Evolutionary conservation across 2,888 invertebrate genomes (phyloP), one percentile per base, ranked within the genome.

Genomic region (Hydropsyche betteni): DNA sequence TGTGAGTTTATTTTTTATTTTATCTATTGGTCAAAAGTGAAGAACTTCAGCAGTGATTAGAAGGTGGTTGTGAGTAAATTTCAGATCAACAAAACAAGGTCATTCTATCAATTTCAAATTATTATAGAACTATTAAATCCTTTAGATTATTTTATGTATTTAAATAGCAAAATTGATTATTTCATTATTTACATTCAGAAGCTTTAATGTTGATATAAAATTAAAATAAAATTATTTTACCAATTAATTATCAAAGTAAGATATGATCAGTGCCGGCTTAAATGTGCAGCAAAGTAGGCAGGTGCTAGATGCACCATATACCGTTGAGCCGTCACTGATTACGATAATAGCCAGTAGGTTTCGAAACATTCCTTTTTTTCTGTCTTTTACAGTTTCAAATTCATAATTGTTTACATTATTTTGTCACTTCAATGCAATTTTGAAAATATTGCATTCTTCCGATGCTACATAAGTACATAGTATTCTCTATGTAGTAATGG

Each of bases 371-470:
- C 50, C 58, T 69, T 69, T 71, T 75, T 53, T 78, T 78, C 52
- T 74, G 58, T 12, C 69, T 69, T 52, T 73, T 10, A 44, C 61
- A 16, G 69, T 24, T 78, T 78, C n/a, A 24, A 69, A 73, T 50
- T 78, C 76, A 61, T 75, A 61, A 53, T 78, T 76, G 24, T 53
- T 14, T 5, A 78, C 78, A 73, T 76, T 78, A 68, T 78, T 76
- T 44, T 78, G 78, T 74, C 78, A 78, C 75, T 78, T 78, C 78
- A 78, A 76, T 16, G 76, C 78, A 38, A 78, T 75, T 73, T 78
- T 78, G 61, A 70, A 78, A n/a, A 78, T 64, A 61, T 78, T 78
- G 50, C 70, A 76, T 73, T 76, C 58, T 53, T 74, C 76, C 34
- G 78, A 78, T n/a, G 70, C 78, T 10, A 76, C 75, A 64, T 75